Conservation (phyloP, 1,140 invertebrate species). For the Tetramorium simillimum region DNA sequence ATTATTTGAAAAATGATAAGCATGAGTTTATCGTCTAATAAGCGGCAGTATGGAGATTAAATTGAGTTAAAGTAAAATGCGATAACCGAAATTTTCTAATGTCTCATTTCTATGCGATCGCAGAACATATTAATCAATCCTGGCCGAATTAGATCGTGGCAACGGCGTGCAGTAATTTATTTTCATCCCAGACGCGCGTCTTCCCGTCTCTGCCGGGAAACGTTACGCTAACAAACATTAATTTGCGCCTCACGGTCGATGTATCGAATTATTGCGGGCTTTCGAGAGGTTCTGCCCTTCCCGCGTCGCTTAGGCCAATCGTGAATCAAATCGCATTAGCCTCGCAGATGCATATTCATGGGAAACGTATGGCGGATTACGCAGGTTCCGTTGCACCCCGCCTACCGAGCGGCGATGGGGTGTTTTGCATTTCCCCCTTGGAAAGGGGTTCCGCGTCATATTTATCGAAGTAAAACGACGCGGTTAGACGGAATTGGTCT, state of each 20-base stretch:
- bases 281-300: slow-evolving; percentile 68
- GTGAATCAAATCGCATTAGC: slow-evolving; percentile 84
- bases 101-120: slow-evolving; percentile 21
- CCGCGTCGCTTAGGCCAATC: slow-evolving; percentile 73
- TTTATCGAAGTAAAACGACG: slow-evolving; percentile 74
- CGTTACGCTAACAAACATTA: slow-evolving; percentile 76
- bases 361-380: slow-evolving; percentile 82
- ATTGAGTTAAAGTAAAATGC: neutral
- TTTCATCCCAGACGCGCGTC: slow-evolving; percentile 62
- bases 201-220: slow-evolving; percentile 41
- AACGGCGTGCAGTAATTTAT: slow-evolving; percentile 62
- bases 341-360: slow-evolving; percentile 84
- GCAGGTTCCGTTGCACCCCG: slow-evolving; percentile 78
- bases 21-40: neutral
- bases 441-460: slow-evolving; percentile 73
- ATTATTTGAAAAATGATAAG: neutral
- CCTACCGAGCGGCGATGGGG: slow-evolving; percentile 65
- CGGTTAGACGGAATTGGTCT: slow-evolving; percentile 68
- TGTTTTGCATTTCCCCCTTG: slow-evolving; percentile 70
- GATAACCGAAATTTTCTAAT: slow-evolving; percentile 35
- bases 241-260: slow-evolving; percentile 74
- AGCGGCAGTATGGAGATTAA: neutral
- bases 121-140: slow-evolving; percentile 36
- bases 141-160: slow-evolving; percentile 21
- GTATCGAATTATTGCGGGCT: slow-evolving; percentile 75